Percentiles rank a stretch among this genome's conserved stretches.
Conservation (phyloP, 2,797 vertebrate species). For the Epinephelus coioides region DNA sequence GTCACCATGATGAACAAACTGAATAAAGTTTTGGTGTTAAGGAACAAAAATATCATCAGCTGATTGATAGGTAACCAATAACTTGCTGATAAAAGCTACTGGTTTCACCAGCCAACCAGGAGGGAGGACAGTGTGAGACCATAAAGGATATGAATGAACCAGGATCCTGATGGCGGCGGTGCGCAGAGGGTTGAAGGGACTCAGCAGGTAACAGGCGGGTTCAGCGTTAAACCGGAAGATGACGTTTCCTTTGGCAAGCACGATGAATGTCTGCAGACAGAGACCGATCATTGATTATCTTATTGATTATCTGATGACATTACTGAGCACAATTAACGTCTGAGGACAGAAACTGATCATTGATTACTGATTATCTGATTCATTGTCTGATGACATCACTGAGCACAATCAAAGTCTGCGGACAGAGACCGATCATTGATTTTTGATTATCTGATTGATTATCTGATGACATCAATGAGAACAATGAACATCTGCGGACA, state of each 20-base stretch:
- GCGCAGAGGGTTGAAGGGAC: constrained; percentile 89
- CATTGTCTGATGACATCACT: no score
- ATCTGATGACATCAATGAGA: no score
- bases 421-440: no score
- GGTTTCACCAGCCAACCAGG: neutral
- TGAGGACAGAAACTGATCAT: no score
- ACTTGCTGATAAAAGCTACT: neutral
- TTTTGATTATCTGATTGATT: no score
- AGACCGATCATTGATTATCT: neutral
- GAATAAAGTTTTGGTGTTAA: constrained; percentile 92
- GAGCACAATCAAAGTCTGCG: no score
- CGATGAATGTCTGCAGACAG: constrained; percentile 92
- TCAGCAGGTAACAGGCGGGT: constrained; percentile 90
- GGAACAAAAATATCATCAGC: constrained; percentile 55
- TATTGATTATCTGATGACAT: no score
- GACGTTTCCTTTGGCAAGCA: constrained; percentile 92
- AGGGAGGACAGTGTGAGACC: neutral
- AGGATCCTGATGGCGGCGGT: constrained; percentile 91
- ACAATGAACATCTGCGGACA: no score
- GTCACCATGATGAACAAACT: constrained; percentile 98
- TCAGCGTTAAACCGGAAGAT: constrained; percentile 95
- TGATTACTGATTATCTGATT: no score
- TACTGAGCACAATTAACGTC: no score
- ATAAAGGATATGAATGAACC: constrained; percentile 97
- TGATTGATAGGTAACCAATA: neutral